Conservation (phyloP, 2,113 vertebrate genomes). For the Bubalus kerabau region DNA sequence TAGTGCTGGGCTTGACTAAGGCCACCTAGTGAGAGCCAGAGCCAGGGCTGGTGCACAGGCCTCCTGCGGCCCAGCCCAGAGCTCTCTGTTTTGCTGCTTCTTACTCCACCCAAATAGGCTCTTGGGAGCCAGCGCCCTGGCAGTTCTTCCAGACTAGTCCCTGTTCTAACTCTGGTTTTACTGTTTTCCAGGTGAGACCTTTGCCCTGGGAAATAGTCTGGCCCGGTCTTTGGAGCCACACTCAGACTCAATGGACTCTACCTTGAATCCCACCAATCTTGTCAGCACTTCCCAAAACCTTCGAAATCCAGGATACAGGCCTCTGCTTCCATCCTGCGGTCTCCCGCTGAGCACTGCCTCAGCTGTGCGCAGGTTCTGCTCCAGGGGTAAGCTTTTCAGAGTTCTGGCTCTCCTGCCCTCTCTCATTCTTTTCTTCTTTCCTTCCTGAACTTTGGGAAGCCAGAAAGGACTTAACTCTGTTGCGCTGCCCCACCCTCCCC, state of each 20-base stretch:
- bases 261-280: constrained; percentile 81
- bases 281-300: constrained; percentile 79
- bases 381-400: constrained; percentile 82
- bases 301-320: constrained; percentile 81
- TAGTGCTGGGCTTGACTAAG: background rate
- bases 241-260: constrained; percentile 69
- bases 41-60: background rate
- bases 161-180: constrained; percentile 29
- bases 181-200: constrained; percentile 86
- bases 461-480: background rate
- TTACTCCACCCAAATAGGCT: background rate
- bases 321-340: constrained; percentile 82
- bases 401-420: background rate
- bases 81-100: background rate
- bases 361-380: constrained; percentile 84
- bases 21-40: background rate
- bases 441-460: background rate
- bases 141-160: background rate
- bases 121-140: background rate
- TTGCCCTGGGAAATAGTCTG: constrained; percentile 82
- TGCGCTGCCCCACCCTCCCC: background rate
- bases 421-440: background rate
- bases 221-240: constrained; percentile 84
- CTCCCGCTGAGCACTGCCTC: constrained; percentile 71
- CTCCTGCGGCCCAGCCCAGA: background rate